A percentile compares a stretch with the other conserved stretches of the same genome.
Conservation (phyloP, 2,888 invertebrate genomes). For the Calliphora vomitoria region DNA sequence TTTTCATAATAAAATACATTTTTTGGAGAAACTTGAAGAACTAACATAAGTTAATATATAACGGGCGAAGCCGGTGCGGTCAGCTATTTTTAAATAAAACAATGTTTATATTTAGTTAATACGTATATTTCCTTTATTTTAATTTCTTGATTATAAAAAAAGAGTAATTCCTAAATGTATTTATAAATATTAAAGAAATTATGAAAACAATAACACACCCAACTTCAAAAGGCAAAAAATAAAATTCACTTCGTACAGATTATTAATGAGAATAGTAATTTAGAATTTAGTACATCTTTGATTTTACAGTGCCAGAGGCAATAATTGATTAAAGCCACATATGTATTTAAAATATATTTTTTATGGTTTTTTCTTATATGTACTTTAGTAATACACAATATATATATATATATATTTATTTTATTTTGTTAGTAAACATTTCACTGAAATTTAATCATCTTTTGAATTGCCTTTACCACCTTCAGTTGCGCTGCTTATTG, state of each 20-base stretch:
- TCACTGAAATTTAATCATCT: conserved; percentile 85
- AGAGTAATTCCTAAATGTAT: not conserved
- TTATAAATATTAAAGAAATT: not conserved
- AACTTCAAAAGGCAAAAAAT: not conserved
- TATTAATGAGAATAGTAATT: not conserved
- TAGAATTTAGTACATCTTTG: not conserved
- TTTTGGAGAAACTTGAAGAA: too few relatives aligned
- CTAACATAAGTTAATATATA: too few relatives aligned
- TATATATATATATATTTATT: not conserved
- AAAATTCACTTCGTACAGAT: not conserved
- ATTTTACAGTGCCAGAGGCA: not conserved
- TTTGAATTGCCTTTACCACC: too few relatives aligned
- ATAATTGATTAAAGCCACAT: conserved; percentile 5
- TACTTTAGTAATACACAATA: conserved; percentile 4
- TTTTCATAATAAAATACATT: too few relatives aligned
- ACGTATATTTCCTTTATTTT: not conserved
- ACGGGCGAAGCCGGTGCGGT: too few relatives aligned
- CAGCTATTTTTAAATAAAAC: not conserved
- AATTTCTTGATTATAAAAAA: conserved; percentile 2
- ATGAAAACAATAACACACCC: not conserved
- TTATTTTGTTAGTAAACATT: not conserved
- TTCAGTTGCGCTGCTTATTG: conserved; percentile 85
- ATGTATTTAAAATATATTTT: not conserved
- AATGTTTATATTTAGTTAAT: not conserved
- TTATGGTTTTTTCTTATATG: not conserved